Conservation (phyloP, 2,113 vertebrate genomes). For the Vanacampus margaritifer region DNA sequence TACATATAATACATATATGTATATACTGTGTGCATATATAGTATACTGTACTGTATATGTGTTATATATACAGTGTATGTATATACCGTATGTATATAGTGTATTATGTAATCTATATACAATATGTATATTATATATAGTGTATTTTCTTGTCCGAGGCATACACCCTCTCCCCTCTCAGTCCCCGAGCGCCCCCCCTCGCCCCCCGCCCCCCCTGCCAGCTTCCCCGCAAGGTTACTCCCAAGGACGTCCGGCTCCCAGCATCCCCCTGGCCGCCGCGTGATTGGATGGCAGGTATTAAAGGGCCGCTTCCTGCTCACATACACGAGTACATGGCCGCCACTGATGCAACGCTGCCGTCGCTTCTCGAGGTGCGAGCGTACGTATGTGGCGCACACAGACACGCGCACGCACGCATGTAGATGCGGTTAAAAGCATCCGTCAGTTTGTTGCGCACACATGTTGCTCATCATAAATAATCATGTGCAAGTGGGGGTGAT, state of each 20-base stretch:
- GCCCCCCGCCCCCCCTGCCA: constrained; percentile 15
- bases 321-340: constrained; percentile 49
- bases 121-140: no score
- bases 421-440: constrained; percentile 31
- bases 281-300: constrained; percentile 72
- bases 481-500: not conserved
- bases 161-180: constrained; percentile 29
- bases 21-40: no score
- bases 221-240: constrained; percentile 71
- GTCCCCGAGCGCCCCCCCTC: constrained; percentile 21
- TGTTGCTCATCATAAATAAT: not conserved
- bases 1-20: no score
- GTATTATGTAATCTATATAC: no score
- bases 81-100: no score
- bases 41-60: no score
- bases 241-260: constrained; percentile 71
- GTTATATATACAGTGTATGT: no score
- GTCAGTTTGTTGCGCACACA: constrained; percentile 7
- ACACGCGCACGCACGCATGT: constrained; percentile 21
- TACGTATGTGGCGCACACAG: constrained; percentile 18
- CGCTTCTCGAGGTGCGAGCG: constrained; percentile 37
- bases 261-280: constrained; percentile 43
- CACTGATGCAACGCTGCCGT: constrained; percentile 34
- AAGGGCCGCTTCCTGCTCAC: constrained; percentile 62
- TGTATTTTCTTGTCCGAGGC: constrained; percentile 33